Evolutionary conservation across 1,140 invertebrate genomes (phyloP), one percentile per base, ranked within the genome.

Genomic region (Hypothenemus hampei): DNA sequence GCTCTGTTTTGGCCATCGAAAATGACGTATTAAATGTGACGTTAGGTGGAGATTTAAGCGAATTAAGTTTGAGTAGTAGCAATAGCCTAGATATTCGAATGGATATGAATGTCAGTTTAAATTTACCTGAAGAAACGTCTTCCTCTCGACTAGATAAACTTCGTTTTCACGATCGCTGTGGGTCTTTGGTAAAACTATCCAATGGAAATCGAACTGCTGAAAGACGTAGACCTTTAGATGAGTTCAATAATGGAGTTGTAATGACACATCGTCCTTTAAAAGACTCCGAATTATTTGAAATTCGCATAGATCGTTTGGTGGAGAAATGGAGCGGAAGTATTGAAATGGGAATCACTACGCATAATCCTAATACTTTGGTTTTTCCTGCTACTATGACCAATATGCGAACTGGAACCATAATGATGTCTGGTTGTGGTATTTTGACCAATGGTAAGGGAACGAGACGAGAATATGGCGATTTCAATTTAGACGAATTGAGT

Each of bases 341-440:
- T 65, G 91, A 95, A 70, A 91, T 97, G 49, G 93, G 94, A 11
- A 87, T 97, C 7, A 97, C 93, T 0, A 92, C 89, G 24, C 93
- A 97, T 66, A 92, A 93, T 75, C 93, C 94, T 16, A 81, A 83
- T 3, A 81, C 83, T 0, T 76, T 98, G 49, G 86, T 94, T 37
- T 96, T 96, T 73, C 94, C 93, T 19, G 91, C 91, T 1, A 98
- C 94, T 10, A 96, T 98, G 93, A 98, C 93, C 1, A 96, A 97
- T 72, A 89, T 97, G 85, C 80, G 91, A 50, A 89, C 87, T 11
- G 93, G 93, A 1, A 96, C 93, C 2, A 93, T 93, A 3, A 96
- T 97, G 89, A 96, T 97, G 92, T 95, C 91, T 26, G 93, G 93
- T 1, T 93, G 90, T 75, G 93, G 93, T 29, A 95, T 97, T 61